A percentile compares a stretch with the other conserved stretches of the same genome.
Evolutionary conservation across 2,113 vertebrate species (phyloP).

Genomic region (Hemicordylus capensis): DNA sequence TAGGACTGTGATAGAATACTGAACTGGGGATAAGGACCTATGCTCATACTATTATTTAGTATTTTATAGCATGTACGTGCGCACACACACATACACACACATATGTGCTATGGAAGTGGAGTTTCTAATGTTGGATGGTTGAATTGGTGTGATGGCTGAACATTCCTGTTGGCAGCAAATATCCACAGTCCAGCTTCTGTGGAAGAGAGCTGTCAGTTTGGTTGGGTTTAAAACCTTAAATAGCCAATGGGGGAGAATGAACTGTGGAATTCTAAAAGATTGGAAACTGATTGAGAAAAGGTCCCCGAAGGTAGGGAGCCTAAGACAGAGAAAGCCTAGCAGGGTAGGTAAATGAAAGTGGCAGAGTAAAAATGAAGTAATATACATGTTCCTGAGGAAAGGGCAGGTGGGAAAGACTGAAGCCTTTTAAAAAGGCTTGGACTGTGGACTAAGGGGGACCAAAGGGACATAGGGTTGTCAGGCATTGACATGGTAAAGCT

Average conservation of each 20-base stretch:
- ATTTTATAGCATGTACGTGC: neutral
- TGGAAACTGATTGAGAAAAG: neutral
- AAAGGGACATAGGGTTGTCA: neutral
- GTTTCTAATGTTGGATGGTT: neutral
- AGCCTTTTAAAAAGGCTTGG: too few species aligned
- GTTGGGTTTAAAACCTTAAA: neutral
- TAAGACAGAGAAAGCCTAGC: too few species aligned
- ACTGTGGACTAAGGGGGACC: neutral
- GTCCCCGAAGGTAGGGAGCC: neutral
- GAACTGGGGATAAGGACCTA: neutral
- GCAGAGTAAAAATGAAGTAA: too few species aligned
- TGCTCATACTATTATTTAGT: neutral
- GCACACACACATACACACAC: too few species aligned
- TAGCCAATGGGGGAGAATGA: neutral
- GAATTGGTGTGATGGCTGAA: neutral
- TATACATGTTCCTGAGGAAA: too few species aligned
- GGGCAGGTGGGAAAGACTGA: too few species aligned
- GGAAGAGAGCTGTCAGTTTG: neutral
- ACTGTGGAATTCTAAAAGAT: too few species aligned
- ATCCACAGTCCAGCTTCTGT: neutral
- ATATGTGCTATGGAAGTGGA: neutral
- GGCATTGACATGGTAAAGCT: neutral
- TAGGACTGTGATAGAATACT: neutral
- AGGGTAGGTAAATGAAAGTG: too few species aligned
- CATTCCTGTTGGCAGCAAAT: neutral